Evolutionary conservation across 2,888 invertebrate genomes (phyloP).

Genomic region (Pristionchus japonicus): DNA sequence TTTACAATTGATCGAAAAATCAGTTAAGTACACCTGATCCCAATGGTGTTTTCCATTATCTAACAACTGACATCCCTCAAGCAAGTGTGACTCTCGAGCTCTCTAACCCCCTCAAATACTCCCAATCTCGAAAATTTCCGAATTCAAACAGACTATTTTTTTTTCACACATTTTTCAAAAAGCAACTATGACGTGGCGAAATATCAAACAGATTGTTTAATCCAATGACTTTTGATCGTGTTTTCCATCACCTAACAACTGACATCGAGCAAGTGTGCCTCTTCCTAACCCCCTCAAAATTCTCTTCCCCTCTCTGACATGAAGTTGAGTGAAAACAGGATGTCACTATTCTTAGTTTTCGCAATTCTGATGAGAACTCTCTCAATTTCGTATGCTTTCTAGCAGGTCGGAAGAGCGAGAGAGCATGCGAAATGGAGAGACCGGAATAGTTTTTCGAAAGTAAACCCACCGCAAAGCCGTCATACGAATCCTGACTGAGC

Average conservation of each 20-base stretch:
- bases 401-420: too few species aligned
- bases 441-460: not conserved
- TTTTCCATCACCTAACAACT: not conserved
- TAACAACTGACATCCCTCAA: not conserved
- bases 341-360: not conserved
- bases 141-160: too few species aligned
- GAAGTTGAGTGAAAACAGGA: not conserved
- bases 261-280: not conserved
- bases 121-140: too few species aligned
- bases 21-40: too few species aligned
- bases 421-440: too few species aligned
- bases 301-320: not conserved
- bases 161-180: too few species aligned
- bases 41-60: too few species aligned
- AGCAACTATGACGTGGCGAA: too few species aligned
- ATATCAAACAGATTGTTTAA: too few species aligned
- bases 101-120: slow-evolving; percentile 33
- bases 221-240: too few species aligned
- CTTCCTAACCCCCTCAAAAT: slow-evolving; percentile 35
- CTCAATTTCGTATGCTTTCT: too few species aligned
- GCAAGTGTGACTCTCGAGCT: not conserved
- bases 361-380: not conserved
- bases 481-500: slow-evolving; percentile 16
- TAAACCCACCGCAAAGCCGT: not conserved
- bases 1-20: too few species aligned